Conservation (phyloP, 2,797 vertebrate genomes). For the Octomys mimax region DNA sequence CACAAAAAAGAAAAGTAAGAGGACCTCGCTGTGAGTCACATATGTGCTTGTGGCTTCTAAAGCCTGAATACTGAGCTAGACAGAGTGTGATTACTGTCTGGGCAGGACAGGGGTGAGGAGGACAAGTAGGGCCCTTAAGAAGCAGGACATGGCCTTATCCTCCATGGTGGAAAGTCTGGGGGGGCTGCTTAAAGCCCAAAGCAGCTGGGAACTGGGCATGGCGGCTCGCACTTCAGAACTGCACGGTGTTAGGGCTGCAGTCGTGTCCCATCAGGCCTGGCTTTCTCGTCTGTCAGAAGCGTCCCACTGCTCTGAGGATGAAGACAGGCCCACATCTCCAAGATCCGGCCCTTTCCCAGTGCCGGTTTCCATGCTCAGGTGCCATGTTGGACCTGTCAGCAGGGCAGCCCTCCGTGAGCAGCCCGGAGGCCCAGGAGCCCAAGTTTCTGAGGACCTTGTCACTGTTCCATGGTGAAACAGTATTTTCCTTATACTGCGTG, state of each 20-base stretch:
- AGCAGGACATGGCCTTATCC: no score
- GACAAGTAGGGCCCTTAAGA: no score
- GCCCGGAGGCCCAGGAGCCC: no score
- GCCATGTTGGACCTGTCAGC: fast-evolving
- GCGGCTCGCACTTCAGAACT: no score
- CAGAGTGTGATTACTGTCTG: not conserved
- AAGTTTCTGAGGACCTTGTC: not conserved
- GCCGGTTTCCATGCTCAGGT: not conserved
- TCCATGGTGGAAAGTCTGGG: not conserved
- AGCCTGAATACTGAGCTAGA: not conserved
- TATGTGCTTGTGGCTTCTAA: fast-evolving
- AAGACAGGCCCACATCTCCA: fast-evolving
- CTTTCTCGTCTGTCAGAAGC: not conserved
- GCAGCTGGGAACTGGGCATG: not conserved
- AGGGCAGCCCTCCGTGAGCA: fast-evolving
- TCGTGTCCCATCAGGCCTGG: not conserved
- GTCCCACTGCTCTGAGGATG: not conserved
- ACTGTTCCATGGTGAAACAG: no score
- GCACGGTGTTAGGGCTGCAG: not conserved
- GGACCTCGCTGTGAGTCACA: not conserved
- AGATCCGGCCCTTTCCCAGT: fast-evolving
- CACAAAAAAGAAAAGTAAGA: not conserved
- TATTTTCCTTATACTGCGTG: not conserved
- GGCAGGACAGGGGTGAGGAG: not conserved
- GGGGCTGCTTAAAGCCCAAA: not conserved